Base-by-base conservation (phyloP, 1,140 invertebrate species). In the Bombus difficillimus region DNA sequence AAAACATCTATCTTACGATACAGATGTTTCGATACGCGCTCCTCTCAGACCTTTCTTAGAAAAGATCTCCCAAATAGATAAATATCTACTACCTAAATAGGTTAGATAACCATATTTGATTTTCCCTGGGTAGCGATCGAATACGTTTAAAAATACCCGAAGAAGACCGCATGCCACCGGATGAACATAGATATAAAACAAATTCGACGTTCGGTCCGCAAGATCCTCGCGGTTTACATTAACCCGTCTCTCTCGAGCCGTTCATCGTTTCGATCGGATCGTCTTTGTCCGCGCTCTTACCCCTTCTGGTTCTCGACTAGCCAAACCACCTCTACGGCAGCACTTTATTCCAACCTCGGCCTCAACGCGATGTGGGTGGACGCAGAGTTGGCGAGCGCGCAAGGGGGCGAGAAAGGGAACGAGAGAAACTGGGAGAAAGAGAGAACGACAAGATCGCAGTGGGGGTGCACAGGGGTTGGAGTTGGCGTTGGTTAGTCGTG, bases 261-360 rank as follows among this genome's bases (percentile, higher is more conserved):
- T 66, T 12, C 13, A 10, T 25, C 32, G 28, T 34, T 66, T 72
- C 87, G 41, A 39, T 76, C 25, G 12, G n/a, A 18, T 25, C 57
- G 77, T 85, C 39, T 69, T 75, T 69, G 28, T 76, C 53, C 3
- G 15, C 18, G 9, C 75, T 73, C 37, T n/a, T 43, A 66, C 74
- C 57, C 72, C 83, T 47, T 43, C 74, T 79, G n/a, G 71, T 85
- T 81, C 25, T 32, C 69, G 88, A 59, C 66, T 74, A 75, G 81
- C 64, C 74, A 73, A 82, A 89, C 88, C 85, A 89, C 69, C 88
- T 86, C 89, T 89, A 76, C 78, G 85, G 82, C 89, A 78, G 86
- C 89, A 90, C 89, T 90, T 90, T 90, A 93, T 93, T 91, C 86
- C 88, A 90, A 91, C 86, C 91, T 91, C 72, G 83, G 84, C 81